Evolutionary conservation across 2,888 invertebrate species (phyloP), one percentile per base, ranked within the genome.

Genomic region (Dasysyrphus albostriatus): DNA sequence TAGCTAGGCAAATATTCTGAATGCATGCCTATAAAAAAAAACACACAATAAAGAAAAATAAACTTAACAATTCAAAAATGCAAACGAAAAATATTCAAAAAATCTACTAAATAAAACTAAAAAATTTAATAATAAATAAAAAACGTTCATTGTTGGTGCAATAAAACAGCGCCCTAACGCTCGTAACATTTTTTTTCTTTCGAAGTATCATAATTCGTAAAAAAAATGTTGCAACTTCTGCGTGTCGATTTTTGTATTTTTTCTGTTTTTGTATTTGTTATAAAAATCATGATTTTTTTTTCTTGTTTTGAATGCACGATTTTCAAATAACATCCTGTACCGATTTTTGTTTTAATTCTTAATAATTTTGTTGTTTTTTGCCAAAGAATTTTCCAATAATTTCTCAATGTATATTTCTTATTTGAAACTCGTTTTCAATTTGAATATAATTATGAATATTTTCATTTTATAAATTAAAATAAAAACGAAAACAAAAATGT

Each of bases 121-220:
- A 63, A 19, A 69, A 63, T 75, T 82, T 47, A 47, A 24, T 24
- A 74, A 16, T 14, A 74, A 77, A 24, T 24, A 24, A 51, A 87
- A 87, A 74, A 88, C 83, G 73, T 69, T 88, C 87, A 88, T 88
- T 89, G 88, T 89, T 89, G 89, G 90, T 90, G 90, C 90, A 90
- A 88, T 89, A 89, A 90, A 90, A 89, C 89, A 89, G 89, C 89
- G 90, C 90, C 90, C 90, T 90, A 89, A 90, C 90, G 90, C 89
- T 89, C 90, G 89, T 88, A 88, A 88, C 87, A 83, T 88, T 88
- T 82, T 88, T 75, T 75, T 74, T 78, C 54, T 69, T 69, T 73
- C 69, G 75, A 74, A 74, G 63, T 67, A 61, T 78, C 47, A 63
- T 69, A 67, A 58, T 74, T 61, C 44, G 59, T 42, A 75, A 84